Conservation (phyloP, 2,888 invertebrate species). For the Cosmorhoe ocellata region DNA sequence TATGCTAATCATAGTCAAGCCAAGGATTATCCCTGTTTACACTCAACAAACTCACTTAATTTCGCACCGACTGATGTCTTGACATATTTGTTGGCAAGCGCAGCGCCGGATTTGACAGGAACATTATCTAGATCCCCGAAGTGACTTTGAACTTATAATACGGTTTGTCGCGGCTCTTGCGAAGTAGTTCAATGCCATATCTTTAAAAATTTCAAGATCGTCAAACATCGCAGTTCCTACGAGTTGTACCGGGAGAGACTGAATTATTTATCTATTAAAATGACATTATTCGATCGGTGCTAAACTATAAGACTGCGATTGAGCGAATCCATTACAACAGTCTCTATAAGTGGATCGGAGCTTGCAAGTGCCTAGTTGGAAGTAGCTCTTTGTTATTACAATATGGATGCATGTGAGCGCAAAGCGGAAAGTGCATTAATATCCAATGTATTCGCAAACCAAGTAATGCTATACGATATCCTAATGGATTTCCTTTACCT, state of each 20-base stretch:
- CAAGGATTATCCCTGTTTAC: slow-evolving; percentile 82
- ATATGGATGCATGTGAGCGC: slow-evolving; percentile 27
- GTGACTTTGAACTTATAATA: slow-evolving; percentile 27
- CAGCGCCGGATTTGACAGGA: slow-evolving; percentile 30
- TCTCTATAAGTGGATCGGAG: slow-evolving; percentile 30
- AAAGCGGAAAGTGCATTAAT: slow-evolving; percentile 30
- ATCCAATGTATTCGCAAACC: slow-evolving; percentile 23
- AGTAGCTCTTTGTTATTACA: slow-evolving; percentile 31
- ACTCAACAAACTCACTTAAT: slow-evolving; percentile 83
- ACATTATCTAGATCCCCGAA: slow-evolving; percentile 28
- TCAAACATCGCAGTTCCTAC: no score
- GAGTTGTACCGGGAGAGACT: neutral
- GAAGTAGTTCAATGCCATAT: slow-evolving; percentile 8
- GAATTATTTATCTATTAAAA: slow-evolving; percentile 2
- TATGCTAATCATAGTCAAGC: slow-evolving; percentile 82
- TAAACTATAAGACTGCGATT: slow-evolving; percentile 9
- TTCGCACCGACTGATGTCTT: slow-evolving; percentile 75
- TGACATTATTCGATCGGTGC: slow-evolving; percentile 2
- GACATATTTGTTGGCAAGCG: slow-evolving; percentile 57
- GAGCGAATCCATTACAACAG: slow-evolving; percentile 23
- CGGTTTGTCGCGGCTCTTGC: slow-evolving; percentile 8
- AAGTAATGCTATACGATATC: slow-evolving; percentile 20
- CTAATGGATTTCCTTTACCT: slow-evolving; percentile 9
- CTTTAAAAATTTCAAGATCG: slow-evolving; percentile 5
- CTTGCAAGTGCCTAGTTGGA: slow-evolving; percentile 19